Conservation (phyloP, 2,888 invertebrate genomes). For the Caradrina kadenii region DNA sequence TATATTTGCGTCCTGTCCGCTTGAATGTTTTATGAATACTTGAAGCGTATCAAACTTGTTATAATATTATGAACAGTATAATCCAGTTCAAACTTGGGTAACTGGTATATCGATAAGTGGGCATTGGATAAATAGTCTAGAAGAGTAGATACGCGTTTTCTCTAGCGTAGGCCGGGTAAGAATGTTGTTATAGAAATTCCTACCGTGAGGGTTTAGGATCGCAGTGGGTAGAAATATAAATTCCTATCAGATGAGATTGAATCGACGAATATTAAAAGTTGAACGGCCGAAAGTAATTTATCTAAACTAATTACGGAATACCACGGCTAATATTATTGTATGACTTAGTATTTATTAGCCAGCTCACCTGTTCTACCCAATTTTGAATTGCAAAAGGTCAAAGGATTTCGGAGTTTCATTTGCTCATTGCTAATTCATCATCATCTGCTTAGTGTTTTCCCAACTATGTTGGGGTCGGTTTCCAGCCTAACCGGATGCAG, state of each 20-base stretch:
- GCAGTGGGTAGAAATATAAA: conserved; percentile 25
- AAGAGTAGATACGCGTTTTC: conserved; percentile 32
- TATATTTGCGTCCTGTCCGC: not conserved
- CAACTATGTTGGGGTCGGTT: too few species aligned
- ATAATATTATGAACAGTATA: conserved; percentile 30
- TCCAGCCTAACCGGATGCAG: too few species aligned
- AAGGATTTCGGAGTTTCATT: too few species aligned
- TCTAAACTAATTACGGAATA: conserved; percentile 10
- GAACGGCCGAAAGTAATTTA: conserved; percentile 19
- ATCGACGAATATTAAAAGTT: conserved; percentile 37
- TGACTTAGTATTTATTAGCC: too few species aligned
- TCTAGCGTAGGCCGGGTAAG: conserved; percentile 41
- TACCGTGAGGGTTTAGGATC: conserved; percentile 25
- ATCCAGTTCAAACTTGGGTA: conserved; percentile 33
- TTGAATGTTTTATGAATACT: conserved; percentile 23
- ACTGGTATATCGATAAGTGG: conserved; percentile 42
- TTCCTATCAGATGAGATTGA: conserved; percentile 44
- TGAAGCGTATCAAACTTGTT: conserved; percentile 34
- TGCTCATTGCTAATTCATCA: too few species aligned
- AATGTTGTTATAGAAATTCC: conserved; percentile 59
- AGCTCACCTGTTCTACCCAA: too few species aligned
- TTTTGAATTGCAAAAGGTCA: too few species aligned
- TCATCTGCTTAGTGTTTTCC: too few species aligned
- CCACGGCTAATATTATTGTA: too few species aligned
- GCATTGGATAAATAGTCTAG: conserved; percentile 32